Evolutionary conservation across 92 coral and sea anemone species (phyloP).

Genomic region (Heteractis magnifica): DNA sequence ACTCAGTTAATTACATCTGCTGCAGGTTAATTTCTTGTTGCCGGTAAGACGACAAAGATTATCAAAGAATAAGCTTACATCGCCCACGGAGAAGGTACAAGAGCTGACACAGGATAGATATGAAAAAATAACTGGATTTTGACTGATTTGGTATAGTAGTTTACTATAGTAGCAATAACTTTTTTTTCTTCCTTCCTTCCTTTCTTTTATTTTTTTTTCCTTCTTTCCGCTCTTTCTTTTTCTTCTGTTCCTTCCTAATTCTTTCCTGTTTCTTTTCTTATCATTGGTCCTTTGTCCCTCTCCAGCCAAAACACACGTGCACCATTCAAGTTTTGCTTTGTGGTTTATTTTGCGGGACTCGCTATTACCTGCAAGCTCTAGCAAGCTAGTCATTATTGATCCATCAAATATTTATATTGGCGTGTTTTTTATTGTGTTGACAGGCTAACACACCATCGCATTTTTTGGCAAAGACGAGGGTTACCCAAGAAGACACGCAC

Average conservation of each 20-base stretch:
- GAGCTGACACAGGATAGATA: no score
- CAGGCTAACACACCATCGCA: constrained; percentile 1
- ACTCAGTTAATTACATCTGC: no score
- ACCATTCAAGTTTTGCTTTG: neutral
- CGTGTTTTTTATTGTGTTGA: neutral
- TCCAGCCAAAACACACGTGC: neutral
- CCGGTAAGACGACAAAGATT: no score
- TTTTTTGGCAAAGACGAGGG: neutral
- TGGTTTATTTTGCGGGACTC: neutral
- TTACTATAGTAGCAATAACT: no score
- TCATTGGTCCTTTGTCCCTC: no score
- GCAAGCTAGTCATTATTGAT: neutral
- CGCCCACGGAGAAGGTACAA: no score
- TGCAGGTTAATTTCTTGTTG: no score
- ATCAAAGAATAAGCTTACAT: no score
- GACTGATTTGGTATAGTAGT: no score
- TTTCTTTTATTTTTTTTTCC: neutral
- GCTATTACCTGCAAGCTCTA: neutral
- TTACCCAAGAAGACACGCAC: neutral
- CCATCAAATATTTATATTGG: constrained; percentile 16
- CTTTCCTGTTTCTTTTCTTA: neutral
- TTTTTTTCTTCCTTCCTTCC: neutral
- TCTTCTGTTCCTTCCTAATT: neutral
- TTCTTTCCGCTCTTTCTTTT: neutral
- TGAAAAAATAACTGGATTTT: no score